phyloP scores from a whole-genome alignment of 1,140 invertebrate genomes.

The Drosophila trapezifrons region DNA sequence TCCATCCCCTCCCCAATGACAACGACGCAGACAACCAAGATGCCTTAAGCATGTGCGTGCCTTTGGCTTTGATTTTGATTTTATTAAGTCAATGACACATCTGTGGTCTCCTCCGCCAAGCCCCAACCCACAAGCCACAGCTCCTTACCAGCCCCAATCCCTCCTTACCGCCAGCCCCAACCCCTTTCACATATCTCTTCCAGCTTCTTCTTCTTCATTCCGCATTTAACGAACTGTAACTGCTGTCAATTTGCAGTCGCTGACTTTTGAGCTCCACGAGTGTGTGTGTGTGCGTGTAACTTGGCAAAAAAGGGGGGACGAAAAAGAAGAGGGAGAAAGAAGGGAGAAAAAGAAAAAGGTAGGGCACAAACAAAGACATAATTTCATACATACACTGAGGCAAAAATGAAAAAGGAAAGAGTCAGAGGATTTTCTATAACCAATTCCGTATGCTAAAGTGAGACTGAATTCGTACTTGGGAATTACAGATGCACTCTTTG shows the following conservation, averaged over 20 bases:
- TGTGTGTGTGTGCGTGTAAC: neutral
- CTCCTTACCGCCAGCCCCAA: neutral
- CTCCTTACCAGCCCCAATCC: neutral
- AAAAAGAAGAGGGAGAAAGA: neutral
- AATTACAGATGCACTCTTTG: too few species aligned
- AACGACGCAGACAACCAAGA: neutral
- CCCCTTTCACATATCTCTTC: conserved; percentile 14
- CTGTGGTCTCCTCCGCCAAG: conserved; percentile 66
- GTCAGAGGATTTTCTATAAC: too few species aligned
- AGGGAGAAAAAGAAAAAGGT: neutral
- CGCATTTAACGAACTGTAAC: conserved; percentile 82
- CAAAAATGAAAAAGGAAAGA: neutral
- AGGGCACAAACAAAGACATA: conserved; percentile 60
- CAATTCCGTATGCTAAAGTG: too few species aligned
- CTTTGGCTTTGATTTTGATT: conserved; percentile 82
- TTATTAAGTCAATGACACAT: conserved; percentile 83
- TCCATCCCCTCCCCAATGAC: neutral
- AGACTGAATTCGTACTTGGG: too few species aligned
- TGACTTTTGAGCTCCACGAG: conserved; percentile 71
- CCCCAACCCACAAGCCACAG: conserved; percentile 2
- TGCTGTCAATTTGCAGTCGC: conserved; percentile 82
- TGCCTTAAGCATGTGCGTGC: conserved; percentile 72
- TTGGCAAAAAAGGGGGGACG: neutral
- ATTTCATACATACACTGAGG: conserved; percentile 45
- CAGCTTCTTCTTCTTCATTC: conserved; percentile 37